A percentile compares a stretch with the other conserved stretches of the same genome.
These are phyloP conservation scores for Drosophila pegasa DNA, from an alignment of 2,888 invertebrate genomes.

Conservation along the genomic window DNA sequence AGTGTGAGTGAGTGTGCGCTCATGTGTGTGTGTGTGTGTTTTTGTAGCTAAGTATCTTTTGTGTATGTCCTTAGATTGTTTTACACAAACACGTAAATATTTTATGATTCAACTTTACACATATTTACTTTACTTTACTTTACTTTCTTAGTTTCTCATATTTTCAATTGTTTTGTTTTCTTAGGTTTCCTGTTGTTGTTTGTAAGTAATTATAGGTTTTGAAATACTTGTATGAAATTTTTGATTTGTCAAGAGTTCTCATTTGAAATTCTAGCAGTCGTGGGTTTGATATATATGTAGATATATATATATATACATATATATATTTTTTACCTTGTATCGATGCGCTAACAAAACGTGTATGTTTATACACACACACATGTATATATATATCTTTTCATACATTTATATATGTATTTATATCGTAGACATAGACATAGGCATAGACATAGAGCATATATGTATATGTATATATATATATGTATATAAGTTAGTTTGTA, in stretches of 20 bases:
- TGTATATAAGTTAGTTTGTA: conserved; percentile 42
- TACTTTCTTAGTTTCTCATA: conserved; percentile 16
- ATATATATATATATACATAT: conserved; percentile 31
- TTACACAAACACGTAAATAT: conserved; percentile 54
- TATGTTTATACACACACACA: conserved; percentile 53
- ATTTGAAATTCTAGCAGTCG: conserved; percentile 81
- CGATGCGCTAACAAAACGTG: conserved; percentile 76
- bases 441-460: conserved; percentile 73
- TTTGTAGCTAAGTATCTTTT: conserved; percentile 16
- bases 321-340: conserved; percentile 65
- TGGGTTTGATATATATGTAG: conserved; percentile 63
- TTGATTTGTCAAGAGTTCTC: conserved; percentile 81
- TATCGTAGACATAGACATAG: conserved; percentile 63
- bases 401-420: conserved; percentile 10
- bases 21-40: conserved; percentile 19
- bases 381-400: conserved; percentile 21
- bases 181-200: conserved; percentile 31
- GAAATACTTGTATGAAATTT: conserved; percentile 80
- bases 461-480: conserved; percentile 16
- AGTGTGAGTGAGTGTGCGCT: conserved; percentile 14
- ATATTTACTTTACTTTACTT: conserved; percentile 30
- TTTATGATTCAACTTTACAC: conserved; percentile 49
- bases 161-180: conserved; percentile 33
- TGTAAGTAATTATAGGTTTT: conserved; percentile 47
- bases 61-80: conserved; percentile 27